Evolutionary conservation across 2,888 invertebrate species (phyloP).

Genomic region (Eutolmus rufibarbis): DNA sequence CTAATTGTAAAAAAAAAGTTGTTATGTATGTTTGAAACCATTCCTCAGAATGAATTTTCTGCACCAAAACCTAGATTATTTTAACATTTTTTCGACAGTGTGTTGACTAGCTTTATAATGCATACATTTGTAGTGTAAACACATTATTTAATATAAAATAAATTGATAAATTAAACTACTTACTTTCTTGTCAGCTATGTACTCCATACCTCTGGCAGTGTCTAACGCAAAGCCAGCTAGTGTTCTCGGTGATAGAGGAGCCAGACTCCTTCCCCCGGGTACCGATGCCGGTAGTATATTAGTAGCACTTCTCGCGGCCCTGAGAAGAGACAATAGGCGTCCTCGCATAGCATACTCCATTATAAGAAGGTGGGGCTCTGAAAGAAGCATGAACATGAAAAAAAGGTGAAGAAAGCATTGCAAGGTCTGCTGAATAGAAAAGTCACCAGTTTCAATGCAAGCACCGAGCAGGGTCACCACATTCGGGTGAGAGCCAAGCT

Average conservation of each 20-base stretch:
- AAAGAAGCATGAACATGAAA: conserved; percentile 52
- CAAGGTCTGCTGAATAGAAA: not conserved
- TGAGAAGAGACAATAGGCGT: conserved; percentile 77
- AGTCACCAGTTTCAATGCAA: conserved; percentile 80
- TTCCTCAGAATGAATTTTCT: too few relatives aligned
- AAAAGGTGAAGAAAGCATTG: not conserved
- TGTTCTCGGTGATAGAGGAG: conserved; percentile 67
- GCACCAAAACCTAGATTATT: too few relatives aligned
- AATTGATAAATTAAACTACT: not conserved
- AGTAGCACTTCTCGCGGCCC: conserved; percentile 65
- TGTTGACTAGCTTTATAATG: too few relatives aligned
- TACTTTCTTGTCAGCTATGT: conserved; percentile 75
- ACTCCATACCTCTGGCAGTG: conserved; percentile 86
- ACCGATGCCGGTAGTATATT: conserved; percentile 64
- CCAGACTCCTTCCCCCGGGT: conserved; percentile 59
- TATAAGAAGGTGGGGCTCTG: conserved; percentile 82
- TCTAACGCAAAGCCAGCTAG: conserved; percentile 82
- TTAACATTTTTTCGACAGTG: too few relatives aligned
- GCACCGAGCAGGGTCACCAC: conserved; percentile 83
- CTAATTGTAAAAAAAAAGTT: too few relatives aligned
- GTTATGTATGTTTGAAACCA: too few relatives aligned
- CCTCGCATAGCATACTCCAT: conserved; percentile 89
- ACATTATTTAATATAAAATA: not conserved
- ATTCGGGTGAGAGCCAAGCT: conserved; percentile 81
- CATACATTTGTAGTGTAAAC: too few relatives aligned